Base-by-base conservation (phyloP, 2,888 invertebrate species). In the Drosophila mercatorum region DNA sequence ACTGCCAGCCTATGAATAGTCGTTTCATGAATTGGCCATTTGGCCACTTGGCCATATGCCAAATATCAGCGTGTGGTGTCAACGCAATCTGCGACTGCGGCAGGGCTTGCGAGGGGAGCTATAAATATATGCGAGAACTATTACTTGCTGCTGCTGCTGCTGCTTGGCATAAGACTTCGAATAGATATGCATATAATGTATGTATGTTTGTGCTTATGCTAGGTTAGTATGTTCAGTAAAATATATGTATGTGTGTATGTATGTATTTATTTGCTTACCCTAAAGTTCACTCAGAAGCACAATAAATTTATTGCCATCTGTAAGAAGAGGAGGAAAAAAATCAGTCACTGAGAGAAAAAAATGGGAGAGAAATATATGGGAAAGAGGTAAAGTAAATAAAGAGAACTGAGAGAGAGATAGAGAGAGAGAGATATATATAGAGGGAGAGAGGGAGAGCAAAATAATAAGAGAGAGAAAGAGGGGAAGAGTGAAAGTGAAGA, bases 11-110 rank as follows among this genome's bases (percentile, higher is more conserved):
- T 75, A 72, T 62, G 67, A 76, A 81, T 72, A 78, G 28, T 26
- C 49, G 28, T 53, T 68, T 53, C 51, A 59, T 56, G 58, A 68
- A 69, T 53, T 68, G 68, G 53, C 66, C 70, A 71, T 36, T 76
- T 68, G 67, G 58, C 65, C 68, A 70, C 28, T 76, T 78, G 70
- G 65, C 68, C 51, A 46, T 62, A 5, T 64, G 79, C 75, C 72
- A 44, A 71, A 52, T 17, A 41, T 51, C 5, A 14, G n/a, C 36
- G 41, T 11, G 12, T 31, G 28, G 31, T 56, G 41, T 65, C 61
- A 73, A 61, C 67, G 53, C 14, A 8, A 52, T 46, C 22, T 28
- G 44, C 46, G 10, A 53, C 28, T 43, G 40, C 8, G 6, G 43
- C 8, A 10, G 43, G n/a, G 26, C 22, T 31, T 26, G 5, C 6